Conservation (phyloP, 2,113 vertebrate genomes). For the Oenanthe oenanthe region DNA sequence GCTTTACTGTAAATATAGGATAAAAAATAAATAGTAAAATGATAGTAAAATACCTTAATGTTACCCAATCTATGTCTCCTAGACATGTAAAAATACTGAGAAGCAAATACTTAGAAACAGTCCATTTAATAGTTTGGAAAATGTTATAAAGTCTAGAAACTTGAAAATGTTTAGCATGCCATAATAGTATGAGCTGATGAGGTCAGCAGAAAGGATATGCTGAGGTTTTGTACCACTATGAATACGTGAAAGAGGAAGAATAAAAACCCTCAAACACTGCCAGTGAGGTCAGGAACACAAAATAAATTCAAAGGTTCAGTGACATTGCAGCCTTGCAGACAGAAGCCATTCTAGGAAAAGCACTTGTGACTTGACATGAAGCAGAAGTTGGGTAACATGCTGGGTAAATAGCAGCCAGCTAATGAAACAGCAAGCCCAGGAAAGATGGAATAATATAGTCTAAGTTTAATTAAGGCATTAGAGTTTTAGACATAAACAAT, state of each 20-base stretch:
- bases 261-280: not conserved
- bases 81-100: not conserved
- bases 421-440: not conserved
- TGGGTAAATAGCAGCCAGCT: not conserved
- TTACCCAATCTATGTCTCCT: not conserved
- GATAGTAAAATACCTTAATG: not conserved
- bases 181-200: not conserved
- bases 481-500: not conserved
- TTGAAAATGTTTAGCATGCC: not conserved
- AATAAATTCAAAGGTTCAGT: not conserved
- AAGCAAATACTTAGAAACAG: not conserved
- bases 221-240: not conserved
- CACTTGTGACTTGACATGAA: not conserved
- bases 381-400: not conserved
- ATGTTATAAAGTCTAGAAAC: not conserved
- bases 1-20: not conserved
- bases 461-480: constrained; percentile 22
- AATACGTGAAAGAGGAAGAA: not conserved
- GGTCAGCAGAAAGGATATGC: not conserved
- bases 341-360: not conserved
- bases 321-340: not conserved
- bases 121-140: not conserved
- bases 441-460: not conserved
- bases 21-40: too few species aligned
- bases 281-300: not conserved